Evolutionary conservation across 2,888 invertebrate genomes (phyloP).

Genomic region (Papilio gigon): DNA sequence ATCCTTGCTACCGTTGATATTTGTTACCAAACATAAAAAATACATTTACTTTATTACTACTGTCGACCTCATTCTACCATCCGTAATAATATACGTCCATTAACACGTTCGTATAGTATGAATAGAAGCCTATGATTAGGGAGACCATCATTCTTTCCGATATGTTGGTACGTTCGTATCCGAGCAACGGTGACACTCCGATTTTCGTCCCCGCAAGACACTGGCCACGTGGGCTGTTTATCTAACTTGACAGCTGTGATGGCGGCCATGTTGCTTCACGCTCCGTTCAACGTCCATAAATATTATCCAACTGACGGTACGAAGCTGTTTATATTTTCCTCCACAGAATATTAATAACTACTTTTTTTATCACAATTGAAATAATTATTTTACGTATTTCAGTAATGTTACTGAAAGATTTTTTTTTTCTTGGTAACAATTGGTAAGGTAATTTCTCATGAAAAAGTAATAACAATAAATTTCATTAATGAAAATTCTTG

Average conservation of each 20-base stretch:
- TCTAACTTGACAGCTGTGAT: slow-evolving; percentile 51
- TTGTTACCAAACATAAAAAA: neutral
- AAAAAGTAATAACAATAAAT: neutral
- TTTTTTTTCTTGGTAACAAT: too few species aligned
- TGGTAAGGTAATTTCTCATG: too few species aligned
- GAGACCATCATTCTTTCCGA: slow-evolving; percentile 43
- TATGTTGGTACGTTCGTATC: slow-evolving; percentile 47
- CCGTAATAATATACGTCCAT: slow-evolving; percentile 24
- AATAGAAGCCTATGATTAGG: slow-evolving; percentile 32
- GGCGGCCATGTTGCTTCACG: slow-evolving; percentile 52
- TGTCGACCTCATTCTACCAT: neutral
- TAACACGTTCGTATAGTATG: slow-evolving; percentile 1
- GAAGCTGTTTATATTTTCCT: slow-evolving; percentile 14
- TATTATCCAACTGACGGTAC: slow-evolving; percentile 33
- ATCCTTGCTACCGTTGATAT: neutral
- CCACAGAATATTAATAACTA: neutral
- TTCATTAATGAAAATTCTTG: neutral
- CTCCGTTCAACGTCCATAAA: slow-evolving; percentile 39
- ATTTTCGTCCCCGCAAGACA: slow-evolving; percentile 44
- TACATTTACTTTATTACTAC: neutral
- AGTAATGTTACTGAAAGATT: neutral
- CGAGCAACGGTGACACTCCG: slow-evolving; percentile 45
- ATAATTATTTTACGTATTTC: neutral
- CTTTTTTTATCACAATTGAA: neutral
- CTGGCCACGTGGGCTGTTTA: slow-evolving; percentile 53